phyloP scores from a whole-genome alignment of 35 echinoderm and acorn worm genomes.

The Eucidaris tribuloides region DNA sequence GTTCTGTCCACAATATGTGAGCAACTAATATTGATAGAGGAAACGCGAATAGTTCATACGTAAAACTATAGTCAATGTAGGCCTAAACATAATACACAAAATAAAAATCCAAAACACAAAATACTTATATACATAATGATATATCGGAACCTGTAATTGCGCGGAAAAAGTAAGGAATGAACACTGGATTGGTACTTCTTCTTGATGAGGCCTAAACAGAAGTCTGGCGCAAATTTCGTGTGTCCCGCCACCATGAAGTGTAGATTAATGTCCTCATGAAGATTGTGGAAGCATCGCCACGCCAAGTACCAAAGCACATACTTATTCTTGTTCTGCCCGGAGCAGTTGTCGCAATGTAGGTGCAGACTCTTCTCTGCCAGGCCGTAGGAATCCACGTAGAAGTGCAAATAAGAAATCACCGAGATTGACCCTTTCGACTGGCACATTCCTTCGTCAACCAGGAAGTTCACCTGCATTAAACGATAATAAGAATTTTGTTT shows the following conservation, averaged over 20 bases:
- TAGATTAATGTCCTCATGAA: not conserved
- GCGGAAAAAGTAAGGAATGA: no score
- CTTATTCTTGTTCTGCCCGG: conserved; percentile 3
- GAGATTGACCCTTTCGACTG: conserved; percentile 25
- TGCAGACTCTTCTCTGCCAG: not conserved
- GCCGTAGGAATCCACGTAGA: conserved; percentile 27
- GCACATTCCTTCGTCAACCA: conserved; percentile 43
- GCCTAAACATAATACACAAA: no score
- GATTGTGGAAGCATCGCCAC: not conserved
- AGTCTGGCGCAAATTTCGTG: conserved; percentile 50
- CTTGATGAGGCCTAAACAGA: conserved; percentile 47
- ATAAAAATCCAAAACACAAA: no score
- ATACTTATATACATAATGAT: no score
- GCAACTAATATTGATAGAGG: no score
- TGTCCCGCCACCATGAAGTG: conserved; percentile 51
- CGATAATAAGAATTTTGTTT: not conserved
- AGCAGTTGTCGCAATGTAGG: not conserved
- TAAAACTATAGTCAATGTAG: no score
- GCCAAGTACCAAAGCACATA: not conserved
- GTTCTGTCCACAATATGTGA: no score
- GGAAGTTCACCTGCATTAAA: conserved; percentile 39
- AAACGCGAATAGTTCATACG: no score
- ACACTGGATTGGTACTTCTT: conserved; percentile 18
- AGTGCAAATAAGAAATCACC: conserved; percentile 13
- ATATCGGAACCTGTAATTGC: no score